Conservation (phyloP, 2,888 invertebrate species). For the Isoperla grammatica region DNA sequence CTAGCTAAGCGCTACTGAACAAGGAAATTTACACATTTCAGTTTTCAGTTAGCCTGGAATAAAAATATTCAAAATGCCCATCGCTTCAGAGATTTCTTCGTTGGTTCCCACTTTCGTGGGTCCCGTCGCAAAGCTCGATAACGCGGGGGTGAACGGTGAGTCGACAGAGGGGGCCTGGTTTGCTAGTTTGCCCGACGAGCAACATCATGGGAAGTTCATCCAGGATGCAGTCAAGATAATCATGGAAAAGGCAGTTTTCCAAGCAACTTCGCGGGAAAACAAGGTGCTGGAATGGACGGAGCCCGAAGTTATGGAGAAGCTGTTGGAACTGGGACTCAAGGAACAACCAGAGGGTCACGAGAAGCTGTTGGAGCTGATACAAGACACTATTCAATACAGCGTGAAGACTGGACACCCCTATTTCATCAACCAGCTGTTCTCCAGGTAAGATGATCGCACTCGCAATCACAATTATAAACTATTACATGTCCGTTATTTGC, state of each 20-base stretch:
- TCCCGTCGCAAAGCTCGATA: slow-evolving; percentile 12
- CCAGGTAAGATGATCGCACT: slow-evolving; percentile 55
- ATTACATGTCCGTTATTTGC: too few species aligned
- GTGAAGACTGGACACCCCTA: slow-evolving; percentile 88
- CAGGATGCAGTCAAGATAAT: slow-evolving; percentile 64
- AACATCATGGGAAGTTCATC: slow-evolving; percentile 66
- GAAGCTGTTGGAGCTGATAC: slow-evolving; percentile 58
- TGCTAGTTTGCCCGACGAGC: slow-evolving; percentile 49
- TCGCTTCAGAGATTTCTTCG: slow-evolving; percentile 13
- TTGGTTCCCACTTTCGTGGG: slow-evolving; percentile 12
- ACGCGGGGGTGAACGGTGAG: neutral
- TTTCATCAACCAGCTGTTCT: slow-evolving; percentile 84
- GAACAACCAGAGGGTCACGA: slow-evolving; percentile 58
- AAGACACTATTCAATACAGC: slow-evolving; percentile 72
- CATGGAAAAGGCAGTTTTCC: slow-evolving; percentile 68
- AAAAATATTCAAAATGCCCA: slow-evolving; percentile 18
- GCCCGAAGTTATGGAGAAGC: slow-evolving; percentile 62
- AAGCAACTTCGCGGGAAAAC: slow-evolving; percentile 61
- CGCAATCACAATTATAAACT: too few species aligned
- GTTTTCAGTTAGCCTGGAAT: too few species aligned
- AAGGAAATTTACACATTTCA: neutral
- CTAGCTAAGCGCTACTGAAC: neutral
- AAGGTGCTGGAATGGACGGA: slow-evolving; percentile 78
- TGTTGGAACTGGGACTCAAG: slow-evolving; percentile 60
- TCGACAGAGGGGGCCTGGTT: slow-evolving; percentile 22